Evolutionary conservation across 2,797 vertebrate species (phyloP), one percentile per base, ranked within the genome.

Genomic region (Enteromius argenteus): DNA sequence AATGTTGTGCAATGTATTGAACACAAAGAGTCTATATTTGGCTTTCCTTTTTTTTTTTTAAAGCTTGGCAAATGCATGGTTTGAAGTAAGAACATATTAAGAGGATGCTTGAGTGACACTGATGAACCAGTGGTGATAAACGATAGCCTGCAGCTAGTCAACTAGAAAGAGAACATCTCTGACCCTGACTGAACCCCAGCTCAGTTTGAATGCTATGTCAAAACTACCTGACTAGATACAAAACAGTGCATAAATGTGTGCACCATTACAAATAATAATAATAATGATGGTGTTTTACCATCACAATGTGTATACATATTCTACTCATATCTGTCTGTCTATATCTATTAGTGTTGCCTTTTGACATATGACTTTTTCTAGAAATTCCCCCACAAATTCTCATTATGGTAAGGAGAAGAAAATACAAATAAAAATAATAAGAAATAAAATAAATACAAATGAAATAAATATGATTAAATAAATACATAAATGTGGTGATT

Each of bases 91-190:
- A 46, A 11, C 42, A 62, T 84, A 87, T 89, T 87, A 87, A 86
- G 73, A 88, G 87, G 87, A 84, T 79, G 80, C 87, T 81, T 77
- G 88, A 83, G 81, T 92, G 92, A 91, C 93, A 93, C 84, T 93
- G 93, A 76, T 91, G 92, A 90, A 89, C 79, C 87, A 83, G 66
- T 89, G 93, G 89, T 94, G 93, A 94, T 92, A 92, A 91, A 91
- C 86, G 74, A 81, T 83, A 73, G 91, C 93, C 93, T 86, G 88
- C 71, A 88, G 93, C 88, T 58, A 89, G 91, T 92, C 88, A 91
- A 90, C 88, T 87, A 89, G 78, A 88, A 87, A 85, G 75, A 64
- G 39, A 58, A 89, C 90, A 93, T 86, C 92, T 92, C 88, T 93
- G 91, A 49, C 68, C 66, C 46, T 23, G 56, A 14, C 42, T 74